Conservation (phyloP, 2,797 vertebrate species). For the Syngnathus acus region DNA sequence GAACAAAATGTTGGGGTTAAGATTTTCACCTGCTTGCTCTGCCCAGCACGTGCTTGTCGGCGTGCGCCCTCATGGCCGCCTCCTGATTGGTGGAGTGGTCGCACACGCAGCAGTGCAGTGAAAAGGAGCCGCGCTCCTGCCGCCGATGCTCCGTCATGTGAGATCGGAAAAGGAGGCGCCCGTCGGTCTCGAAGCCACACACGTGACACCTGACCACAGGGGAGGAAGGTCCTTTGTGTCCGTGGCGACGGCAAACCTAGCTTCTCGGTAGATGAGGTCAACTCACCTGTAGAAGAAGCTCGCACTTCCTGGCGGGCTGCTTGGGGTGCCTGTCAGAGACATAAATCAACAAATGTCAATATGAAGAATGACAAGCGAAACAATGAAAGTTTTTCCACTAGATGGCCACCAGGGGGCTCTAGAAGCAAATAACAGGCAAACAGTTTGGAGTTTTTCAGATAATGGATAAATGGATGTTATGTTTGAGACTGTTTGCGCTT, state of each 20-base stretch:
- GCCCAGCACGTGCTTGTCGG: slow-evolving; percentile 37
- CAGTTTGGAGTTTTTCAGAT: too few relatives aligned
- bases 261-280: background rate
- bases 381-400: too few relatives aligned
- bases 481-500: too few relatives aligned
- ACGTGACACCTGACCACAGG: slow-evolving; percentile 58
- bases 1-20: too few relatives aligned
- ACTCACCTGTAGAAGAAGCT: slow-evolving; percentile 55
- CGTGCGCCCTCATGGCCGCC: slow-evolving; percentile 59
- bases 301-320: slow-evolving; percentile 26
- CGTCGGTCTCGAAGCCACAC: slow-evolving; percentile 62
- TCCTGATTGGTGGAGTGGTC: slow-evolving; percentile 62
- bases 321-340: slow-evolving; percentile 31
- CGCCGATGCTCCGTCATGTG: slow-evolving; percentile 64
- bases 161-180: slow-evolving; percentile 51
- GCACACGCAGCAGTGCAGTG: slow-evolving; percentile 62
- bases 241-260: slow-evolving; percentile 5
- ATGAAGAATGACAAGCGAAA: too few relatives aligned
- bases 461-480: too few relatives aligned
- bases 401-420: too few relatives aligned
- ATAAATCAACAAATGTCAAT: background rate
- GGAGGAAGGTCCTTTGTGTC: background rate
- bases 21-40: background rate
- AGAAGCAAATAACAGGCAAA: too few relatives aligned
- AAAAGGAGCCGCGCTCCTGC: slow-evolving; percentile 57